Evolutionary conservation across 2,888 invertebrate species (phyloP), one percentile per base, ranked within the genome.

Genomic region (Didymodactylos carnosus): DNA sequence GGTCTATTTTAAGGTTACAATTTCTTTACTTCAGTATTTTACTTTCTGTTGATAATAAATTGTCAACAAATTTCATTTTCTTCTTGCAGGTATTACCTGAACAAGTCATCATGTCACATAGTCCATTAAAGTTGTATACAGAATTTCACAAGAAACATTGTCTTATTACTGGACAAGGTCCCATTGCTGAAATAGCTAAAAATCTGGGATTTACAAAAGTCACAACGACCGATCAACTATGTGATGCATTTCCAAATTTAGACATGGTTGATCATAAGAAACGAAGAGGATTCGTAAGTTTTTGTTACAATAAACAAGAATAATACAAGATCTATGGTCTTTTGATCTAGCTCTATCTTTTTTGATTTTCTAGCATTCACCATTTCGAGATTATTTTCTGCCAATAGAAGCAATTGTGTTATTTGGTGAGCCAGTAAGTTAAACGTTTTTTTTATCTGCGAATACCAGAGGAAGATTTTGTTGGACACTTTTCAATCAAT

Each of bases 71-170:
- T 25, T 23, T 11, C 16, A 3, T 35, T 19, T 41, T 71, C 69
- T 71, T 76, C 73, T 77, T 79, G 8, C 77, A 86, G 86, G 83
- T 88, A 39, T 77, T 79, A 10, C 85, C 86, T 75, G 86, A 88
- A 25, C 88, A 88, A 80, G 87, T 88, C 8, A 84, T 88, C 2
- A 86, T 88, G 86, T 87, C 88, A 0, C 88, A 88, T 80, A 87
- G 87, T 76, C 88, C 88, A 0, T 80, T 88, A 46, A 82, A 84
- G 78, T 85, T 87, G 83, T 88, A 88, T 77, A 81, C 83, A 62
- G 85, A 87, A 77, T 87, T 86, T 79, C 87, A 87, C 76, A 82
- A 87, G 78, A 87, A 87, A 78, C 86, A 86, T 76, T 86, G 87
- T 27, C 80, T 88, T 19, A 86, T 88, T 75, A 87, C 86, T 13